Evolutionary conservation across 2,888 invertebrate species (phyloP), one percentile per base, ranked within the genome.

Genomic region (Vanessa cardui): DNA sequence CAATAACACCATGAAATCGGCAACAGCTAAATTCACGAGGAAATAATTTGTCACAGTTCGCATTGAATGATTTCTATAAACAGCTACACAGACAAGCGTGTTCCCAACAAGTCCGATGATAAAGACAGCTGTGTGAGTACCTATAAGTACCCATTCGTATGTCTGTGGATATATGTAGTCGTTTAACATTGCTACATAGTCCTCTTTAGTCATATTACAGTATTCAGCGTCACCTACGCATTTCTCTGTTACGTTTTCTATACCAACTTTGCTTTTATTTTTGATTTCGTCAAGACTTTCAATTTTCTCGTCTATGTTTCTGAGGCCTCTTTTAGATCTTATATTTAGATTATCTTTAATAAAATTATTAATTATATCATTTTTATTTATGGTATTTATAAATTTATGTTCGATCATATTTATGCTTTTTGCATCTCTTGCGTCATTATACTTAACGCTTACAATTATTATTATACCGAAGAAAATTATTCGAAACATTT

Each of bases 21-120:
- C 96, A 7, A 95, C 93, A 0, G 98, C 98, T 78, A 98, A 89
- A 84, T 98, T 98, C 50, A 98, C 97, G 78, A 98, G 96, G 84
- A 98, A 98, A 83, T 97, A 96, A 86, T 99, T 98, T 52, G 98
- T 98, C 21, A 98, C 98, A 0, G 97, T 98, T 68, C 98, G 93
- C 98, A 98, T 98, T 1, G 95, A 94, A 73, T 95, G 95, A 81
- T 98, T 98, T 67, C 96, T 94, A 81, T 97, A 96, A 0, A 98
- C 98, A 0, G 98, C 98, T 45, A 96, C 94, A 78, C 98, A 97
- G 45, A 99, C 98, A 46, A 98, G 87, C 12, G 95, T 95, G 83
- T 98, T 99, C 0, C 98, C 98, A 0, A 97, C 92, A 63, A 98
- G 92, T 3, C 98, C 98, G 33, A 96, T 93, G 0, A 96, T 77